Conservation (phyloP, 2,113 vertebrate genomes). For the Grantiella picta region DNA sequence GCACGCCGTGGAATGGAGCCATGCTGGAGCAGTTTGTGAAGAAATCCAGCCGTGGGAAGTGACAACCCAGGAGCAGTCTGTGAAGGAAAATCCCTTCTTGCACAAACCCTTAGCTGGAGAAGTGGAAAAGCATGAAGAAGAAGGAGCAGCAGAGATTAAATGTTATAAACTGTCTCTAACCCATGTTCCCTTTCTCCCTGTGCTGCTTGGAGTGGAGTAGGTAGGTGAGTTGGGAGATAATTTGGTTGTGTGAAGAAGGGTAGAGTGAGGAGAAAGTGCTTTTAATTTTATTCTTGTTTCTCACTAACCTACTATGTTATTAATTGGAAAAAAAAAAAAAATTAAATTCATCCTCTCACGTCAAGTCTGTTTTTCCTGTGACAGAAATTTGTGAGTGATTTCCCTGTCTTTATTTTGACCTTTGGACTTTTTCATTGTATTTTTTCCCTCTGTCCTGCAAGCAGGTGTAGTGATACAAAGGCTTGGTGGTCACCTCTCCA, state of each 20-base stretch:
- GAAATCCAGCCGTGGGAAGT: neutral
- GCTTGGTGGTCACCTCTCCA: neutral
- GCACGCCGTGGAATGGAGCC: accelerated
- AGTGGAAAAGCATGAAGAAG: neutral
- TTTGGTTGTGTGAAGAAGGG: neutral
- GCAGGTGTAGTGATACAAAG: neutral
- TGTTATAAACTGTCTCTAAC: neutral
- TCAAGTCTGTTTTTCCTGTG: neutral
- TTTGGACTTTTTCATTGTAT: neutral
- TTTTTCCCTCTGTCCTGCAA: neutral
- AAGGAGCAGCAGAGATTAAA: neutral
- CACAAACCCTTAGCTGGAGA: neutral
- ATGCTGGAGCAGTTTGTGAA: neutral
- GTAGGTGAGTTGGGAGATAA: neutral
- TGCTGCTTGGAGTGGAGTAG: neutral
- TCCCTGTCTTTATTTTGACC: neutral
- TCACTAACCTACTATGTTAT: neutral
- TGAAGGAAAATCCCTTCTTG: neutral
- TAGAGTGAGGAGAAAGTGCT: neutral
- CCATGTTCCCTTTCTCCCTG: accelerated
- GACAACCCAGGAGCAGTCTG: neutral
- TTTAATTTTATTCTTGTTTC: no score
- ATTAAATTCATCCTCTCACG: neutral
- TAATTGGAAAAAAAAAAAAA: neutral
- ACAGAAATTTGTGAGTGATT: neutral